Base-by-base conservation (phyloP, 2,797 vertebrate species). In the Rhinoraja longicauda region DNA sequence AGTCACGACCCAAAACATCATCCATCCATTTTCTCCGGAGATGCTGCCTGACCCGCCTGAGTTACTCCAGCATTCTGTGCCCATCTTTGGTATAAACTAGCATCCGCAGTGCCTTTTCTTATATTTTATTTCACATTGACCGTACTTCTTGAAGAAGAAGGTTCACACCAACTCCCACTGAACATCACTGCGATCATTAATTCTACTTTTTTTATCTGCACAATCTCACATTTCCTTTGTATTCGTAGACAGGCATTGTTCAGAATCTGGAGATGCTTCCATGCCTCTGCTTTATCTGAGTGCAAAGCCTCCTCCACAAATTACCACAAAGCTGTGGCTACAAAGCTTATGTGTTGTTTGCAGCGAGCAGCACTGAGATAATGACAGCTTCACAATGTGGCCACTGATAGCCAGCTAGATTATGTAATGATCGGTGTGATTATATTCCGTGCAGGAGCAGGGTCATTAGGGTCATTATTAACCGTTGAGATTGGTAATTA, bases 211-310 rank as follows among this genome's bases (percentile, higher is more conserved):
- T 67, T 88, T 64, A 88, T 67, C 59, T 88, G 12, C 36, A 59
- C 67, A 17, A 67, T 88, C 84, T 32, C 6, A 88, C 62, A 1
- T 67, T 36, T 9, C 2, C 84, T 88, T 88, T 88, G 84, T 39
- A 64, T 62, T 36, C 88, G 88, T 32, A 88, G 84, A 67, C 62
- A 88, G 84, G 0, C 17, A 67, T 88, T 88, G 59, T 64, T 88
- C 84, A 88, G 84, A 88, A 88, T 62, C 1, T 32, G 84, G 84
- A 17, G n/a, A 67, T 21, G n/a, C 17, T 67, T 88, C 67, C 64
- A 67, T 88, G 84, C n/a, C 19, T 36, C 62, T 32, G 21, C 62
- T 88, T 32, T 21, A 21, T 4, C n/a, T 21, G 84, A 88, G 1
- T 32, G 1, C 36, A 64, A 5, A 32, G n/a, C n/a, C 17, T 15